Base-by-base conservation (phyloP, 1,140 invertebrate species). In the Drosophila guanche region DNA sequence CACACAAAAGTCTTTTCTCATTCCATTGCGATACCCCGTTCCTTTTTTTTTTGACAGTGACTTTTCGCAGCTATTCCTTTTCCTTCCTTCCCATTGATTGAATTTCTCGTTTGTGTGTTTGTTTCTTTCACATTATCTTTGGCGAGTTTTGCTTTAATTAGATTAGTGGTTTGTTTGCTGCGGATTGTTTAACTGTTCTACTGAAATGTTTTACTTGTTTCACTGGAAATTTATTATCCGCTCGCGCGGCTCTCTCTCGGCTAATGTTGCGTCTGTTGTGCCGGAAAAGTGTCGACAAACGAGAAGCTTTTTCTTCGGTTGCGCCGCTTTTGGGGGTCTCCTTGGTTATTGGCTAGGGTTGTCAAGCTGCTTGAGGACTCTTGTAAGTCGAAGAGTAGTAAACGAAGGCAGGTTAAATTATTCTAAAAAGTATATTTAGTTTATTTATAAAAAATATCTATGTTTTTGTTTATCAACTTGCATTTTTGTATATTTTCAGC, bases 231-330 rank as follows among this genome's bases (percentile, higher is more conserved):
- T 76, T 47, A 47, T 68, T 67, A 37, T 75, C 70, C 50, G 61
- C 74, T 80, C 45, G 48, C 76, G 59, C 56, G 58, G 50, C 54
- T 76, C 74, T 66, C 65, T 79, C 63, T 62, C 69, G 59, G 83
- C 74, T 83, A 72, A 69, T 80, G 61, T 88, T 89, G 78, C 79
- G 89, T 90, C 89, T 90, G 81, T 90, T 90, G 71, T 90, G 89
- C 89, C 89, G 89, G 89, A 90, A 90, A 90, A 90, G 89, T 89
- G 72, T 88, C 89, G 79, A 90, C 85, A 70, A 84, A 88, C 89
- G 84, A 74, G 75, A 70, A 90, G 89, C 89, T 89, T 86, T 85
- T 54, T 56, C 62, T 37, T 84, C 29, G 47, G 53, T 47, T 75
- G 68, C 56, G 60, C 71, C 77, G 70, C 65, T 83, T 68, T 58